Evolutionary conservation across 1,140 invertebrate species (phyloP).

Genomic region (Camponotus floridanus): DNA sequence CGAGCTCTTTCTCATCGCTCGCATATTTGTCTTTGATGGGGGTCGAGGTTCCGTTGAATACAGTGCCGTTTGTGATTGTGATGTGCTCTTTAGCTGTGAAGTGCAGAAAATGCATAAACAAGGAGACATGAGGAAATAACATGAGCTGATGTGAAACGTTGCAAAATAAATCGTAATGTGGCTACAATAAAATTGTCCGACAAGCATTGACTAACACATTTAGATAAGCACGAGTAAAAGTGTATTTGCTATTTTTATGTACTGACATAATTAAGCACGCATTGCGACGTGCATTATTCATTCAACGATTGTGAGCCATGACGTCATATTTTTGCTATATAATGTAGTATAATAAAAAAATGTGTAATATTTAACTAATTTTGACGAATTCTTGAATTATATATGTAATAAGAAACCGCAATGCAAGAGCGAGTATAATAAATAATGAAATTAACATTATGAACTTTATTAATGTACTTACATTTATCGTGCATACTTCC

Average conservation of each 20-base stretch:
- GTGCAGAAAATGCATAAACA: conserved; percentile 78
- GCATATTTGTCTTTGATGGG: conserved; percentile 86
- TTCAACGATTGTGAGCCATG: conserved; percentile 57
- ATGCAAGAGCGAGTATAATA: conserved; percentile 29
- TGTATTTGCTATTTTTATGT: conserved; percentile 36
- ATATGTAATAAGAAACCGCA: conserved; percentile 34
- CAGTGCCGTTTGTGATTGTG: conserved; percentile 85
- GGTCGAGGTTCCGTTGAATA: conserved; percentile 86
- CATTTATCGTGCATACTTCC: conserved; percentile 76
- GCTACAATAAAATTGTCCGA: conserved; percentile 19
- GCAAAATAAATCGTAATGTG: conserved; percentile 17
- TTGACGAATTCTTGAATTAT: neutral
- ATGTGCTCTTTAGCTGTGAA: conserved; percentile 85
- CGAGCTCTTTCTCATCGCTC: conserved; percentile 85
- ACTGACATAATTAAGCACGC: conserved; percentile 29
- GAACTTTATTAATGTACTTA: conserved; percentile 75
- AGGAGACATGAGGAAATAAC: conserved; percentile 28
- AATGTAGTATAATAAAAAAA: conserved; percentile 19
- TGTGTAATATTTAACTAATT: conserved; percentile 37
- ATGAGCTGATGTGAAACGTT: conserved; percentile 42
- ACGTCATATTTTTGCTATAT: conserved; percentile 54
- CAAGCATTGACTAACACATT: conserved; percentile 49
- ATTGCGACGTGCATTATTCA: conserved; percentile 60
- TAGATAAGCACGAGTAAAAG: conserved; percentile 53
- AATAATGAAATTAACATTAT: neutral